Percentiles rank a stretch among this genome's conserved stretches.
Evolutionary conservation across 2,888 invertebrate genomes (phyloP).

Genomic region (Acrobasis repandana): DNA sequence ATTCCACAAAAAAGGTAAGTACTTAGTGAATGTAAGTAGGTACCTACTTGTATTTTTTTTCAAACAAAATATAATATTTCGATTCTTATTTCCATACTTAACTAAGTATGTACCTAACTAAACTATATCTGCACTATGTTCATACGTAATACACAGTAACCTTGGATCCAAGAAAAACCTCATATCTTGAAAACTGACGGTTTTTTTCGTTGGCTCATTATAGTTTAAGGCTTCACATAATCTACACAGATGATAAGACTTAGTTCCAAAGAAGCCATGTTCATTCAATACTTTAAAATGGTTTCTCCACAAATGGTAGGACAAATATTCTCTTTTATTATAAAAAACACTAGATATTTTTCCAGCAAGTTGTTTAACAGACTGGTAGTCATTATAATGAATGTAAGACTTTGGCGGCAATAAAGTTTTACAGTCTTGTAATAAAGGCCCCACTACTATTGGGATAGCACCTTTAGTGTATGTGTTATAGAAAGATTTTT

Average conservation of each 20-base stretch:
- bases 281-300: constrained; percentile 83
- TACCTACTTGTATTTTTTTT: too few relatives aligned
- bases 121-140: too few relatives aligned
- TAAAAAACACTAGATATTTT: constrained; percentile 74
- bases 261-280: constrained; percentile 86
- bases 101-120: too few relatives aligned
- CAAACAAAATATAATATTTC: too few relatives aligned
- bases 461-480: constrained; percentile 32
- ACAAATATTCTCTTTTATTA: constrained; percentile 52
- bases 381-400: constrained; percentile 81
- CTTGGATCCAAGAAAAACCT: constrained; percentile 45
- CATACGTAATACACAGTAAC: constrained; percentile 21
- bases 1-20: too few relatives aligned
- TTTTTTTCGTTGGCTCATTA: constrained; percentile 60
- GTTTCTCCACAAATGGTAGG: constrained; percentile 84
- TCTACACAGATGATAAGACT: constrained; percentile 84
- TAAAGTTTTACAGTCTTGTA: constrained; percentile 70
- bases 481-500: constrained; percentile 81
- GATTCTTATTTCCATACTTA: too few relatives aligned
- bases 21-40: too few relatives aligned
- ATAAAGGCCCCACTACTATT: constrained; percentile 78
- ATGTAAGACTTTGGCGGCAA: constrained; percentile 86
- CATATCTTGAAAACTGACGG: constrained; percentile 45
- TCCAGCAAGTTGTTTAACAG: constrained; percentile 73
- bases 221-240: constrained; percentile 87